Evolutionary conservation across 2,113 vertebrate species (phyloP).

Genomic region (Arenaria interpres): DNA sequence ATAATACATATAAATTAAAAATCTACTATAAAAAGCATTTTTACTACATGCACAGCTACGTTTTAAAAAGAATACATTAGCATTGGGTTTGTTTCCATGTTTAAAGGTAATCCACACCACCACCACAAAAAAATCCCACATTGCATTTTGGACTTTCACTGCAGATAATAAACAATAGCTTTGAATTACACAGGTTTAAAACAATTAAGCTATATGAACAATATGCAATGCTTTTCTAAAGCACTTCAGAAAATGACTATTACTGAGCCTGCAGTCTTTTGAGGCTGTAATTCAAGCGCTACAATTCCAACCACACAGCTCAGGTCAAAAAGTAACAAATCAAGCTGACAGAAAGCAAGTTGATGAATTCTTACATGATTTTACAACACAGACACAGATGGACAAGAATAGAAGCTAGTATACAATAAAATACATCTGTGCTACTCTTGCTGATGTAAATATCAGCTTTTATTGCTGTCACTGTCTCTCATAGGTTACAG

Average conservation of each 20-base stretch:
- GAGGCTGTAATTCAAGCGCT: neutral
- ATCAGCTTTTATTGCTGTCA: neutral
- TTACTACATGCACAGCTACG: neutral
- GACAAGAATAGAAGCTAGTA: neutral
- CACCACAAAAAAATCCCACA: neutral
- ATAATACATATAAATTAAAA: neutral
- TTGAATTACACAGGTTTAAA: neutral
- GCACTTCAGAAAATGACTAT: slow-evolving; percentile 23
- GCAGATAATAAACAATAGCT: neutral
- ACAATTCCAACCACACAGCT: slow-evolving; percentile 8
- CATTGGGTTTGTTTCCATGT: neutral
- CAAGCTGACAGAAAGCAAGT: slow-evolving; percentile 11
- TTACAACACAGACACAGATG: neutral
- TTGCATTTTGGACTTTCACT: neutral
- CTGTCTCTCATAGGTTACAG: neutral
- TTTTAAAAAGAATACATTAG: neutral
- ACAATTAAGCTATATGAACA: neutral
- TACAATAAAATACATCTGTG: neutral
- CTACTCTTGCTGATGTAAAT: neutral
- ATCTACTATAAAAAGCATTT: neutral
- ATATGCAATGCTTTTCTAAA: neutral
- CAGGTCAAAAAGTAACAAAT: slow-evolving; percentile 47
- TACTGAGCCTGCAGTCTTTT: slow-evolving; percentile 1
- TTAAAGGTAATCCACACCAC: neutral
- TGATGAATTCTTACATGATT: slow-evolving; percentile 18